Percentiles rank a stretch among this genome's conserved stretches.
These are phyloP conservation scores for Plectropomus leopardus DNA, from an alignment of 2,113 vertebrate genomes.

Conservation along the genomic window DNA sequence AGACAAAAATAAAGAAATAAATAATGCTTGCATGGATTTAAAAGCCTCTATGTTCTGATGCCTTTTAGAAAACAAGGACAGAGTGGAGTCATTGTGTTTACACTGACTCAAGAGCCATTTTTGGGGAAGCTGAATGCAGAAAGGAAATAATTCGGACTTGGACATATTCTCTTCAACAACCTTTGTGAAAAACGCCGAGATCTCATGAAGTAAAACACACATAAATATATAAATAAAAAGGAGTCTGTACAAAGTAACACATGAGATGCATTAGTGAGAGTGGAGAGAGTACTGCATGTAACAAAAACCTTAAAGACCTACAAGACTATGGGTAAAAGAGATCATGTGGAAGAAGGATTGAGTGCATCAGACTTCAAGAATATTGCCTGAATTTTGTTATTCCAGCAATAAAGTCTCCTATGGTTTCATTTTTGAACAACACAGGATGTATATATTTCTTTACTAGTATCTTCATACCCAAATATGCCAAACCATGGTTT, in stretches of 20 bases:
- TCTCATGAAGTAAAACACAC: background rate
- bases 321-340: background rate
- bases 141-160: background rate
- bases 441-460: background rate
- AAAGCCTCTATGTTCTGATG: background rate
- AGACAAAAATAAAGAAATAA: background rate
- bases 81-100: constrained; percentile 2
- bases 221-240: background rate
- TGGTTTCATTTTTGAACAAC: background rate
- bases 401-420: background rate
- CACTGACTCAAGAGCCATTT: background rate
- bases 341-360: background rate
- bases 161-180: background rate
- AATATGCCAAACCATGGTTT: background rate
- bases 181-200: background rate
- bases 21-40: background rate
- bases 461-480: background rate
- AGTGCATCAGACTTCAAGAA: background rate
- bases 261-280: background rate
- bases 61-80: background rate
- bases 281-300: background rate
- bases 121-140: background rate
- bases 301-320: background rate
- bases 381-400: background rate
- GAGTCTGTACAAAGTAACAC: background rate